Base-by-base conservation (phyloP, 1,140 invertebrate genomes). In the Lineus longissimus region DNA sequence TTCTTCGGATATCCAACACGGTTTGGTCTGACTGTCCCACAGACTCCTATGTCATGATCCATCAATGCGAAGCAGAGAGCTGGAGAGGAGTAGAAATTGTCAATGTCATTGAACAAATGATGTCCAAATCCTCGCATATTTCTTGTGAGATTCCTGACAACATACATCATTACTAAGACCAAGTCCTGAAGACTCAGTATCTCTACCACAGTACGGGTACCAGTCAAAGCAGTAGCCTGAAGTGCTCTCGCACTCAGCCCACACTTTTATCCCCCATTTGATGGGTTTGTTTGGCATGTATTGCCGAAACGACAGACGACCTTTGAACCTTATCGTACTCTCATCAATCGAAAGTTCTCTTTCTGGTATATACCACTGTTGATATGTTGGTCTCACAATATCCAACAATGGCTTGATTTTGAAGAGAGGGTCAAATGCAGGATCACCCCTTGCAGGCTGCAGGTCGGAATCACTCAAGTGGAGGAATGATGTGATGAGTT, bases 311-410 rank as follows among this genome's bases (percentile, higher is more conserved):
- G n/a, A 19, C 19, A 62, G 45, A n/a, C 63, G 45, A 23, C 60
- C 59, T 25, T 30, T 36, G 55, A 62, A 65, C 30, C 57, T 30
- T n/a, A 59, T 17, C 65, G 62, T 59, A 1, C 58, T 59, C 36
- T 68, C 61, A 61, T 69, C 58, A 7, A 57, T 27, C 27, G 55
- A 57, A n/a, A 57, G 27, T 57, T 57, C 55, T 22, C 30, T n/a
- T 27, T 57, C 23, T 19, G 55, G 55, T 29, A 29, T 29, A 27
- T 29, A 57, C 17, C 27, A 29, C 23, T 57, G 23, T 31, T 31
- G 17, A 33, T 29, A 57, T 22, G 17, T 57, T 33, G 23, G 25
- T 11, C 17, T 57, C 17, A 27, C 23, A 29, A 57, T 57, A 57
- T 57, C 55, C 11, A 57, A 31, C n/a, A 57, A 19, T 57, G 55